Evolutionary conservation across 1,140 invertebrate genomes (phyloP).

Genomic region (Caenorhabditis briggsae): DNA sequence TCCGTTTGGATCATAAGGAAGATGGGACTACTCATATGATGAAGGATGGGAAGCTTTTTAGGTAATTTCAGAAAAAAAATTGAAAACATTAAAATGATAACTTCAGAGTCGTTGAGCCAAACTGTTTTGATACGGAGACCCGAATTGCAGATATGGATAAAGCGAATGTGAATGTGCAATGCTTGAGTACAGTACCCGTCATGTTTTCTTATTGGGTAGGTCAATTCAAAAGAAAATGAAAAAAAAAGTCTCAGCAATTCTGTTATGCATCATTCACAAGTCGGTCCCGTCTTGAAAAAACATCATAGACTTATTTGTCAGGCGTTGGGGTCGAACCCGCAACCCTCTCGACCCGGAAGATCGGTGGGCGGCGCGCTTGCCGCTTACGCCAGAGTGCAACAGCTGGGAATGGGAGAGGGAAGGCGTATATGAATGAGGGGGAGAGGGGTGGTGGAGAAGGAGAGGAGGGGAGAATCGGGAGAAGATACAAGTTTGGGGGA

Average conservation of each 20-base stretch:
- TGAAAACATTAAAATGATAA: not conserved
- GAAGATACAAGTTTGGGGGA: not conserved
- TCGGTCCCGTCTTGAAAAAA: slow-evolving; percentile 52
- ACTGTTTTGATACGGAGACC: slow-evolving; percentile 80
- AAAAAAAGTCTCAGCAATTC: slow-evolving; percentile 38
- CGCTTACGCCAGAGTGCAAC: slow-evolving; percentile 22
- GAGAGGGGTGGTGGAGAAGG: not conserved
- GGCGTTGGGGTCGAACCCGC: not conserved
- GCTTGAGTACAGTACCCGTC: slow-evolving; percentile 83
- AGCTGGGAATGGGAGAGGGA: not conserved
- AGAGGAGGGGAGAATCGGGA: not conserved
- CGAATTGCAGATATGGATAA: slow-evolving; percentile 80
- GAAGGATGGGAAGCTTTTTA: slow-evolving; percentile 81
- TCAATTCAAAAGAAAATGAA: slow-evolving; percentile 49
- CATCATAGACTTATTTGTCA: slow-evolving; percentile 13
- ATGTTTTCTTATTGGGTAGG: slow-evolving; percentile 83
- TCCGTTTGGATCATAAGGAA: slow-evolving; percentile 80
- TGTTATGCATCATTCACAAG: slow-evolving; percentile 49
- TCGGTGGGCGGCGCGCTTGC: not conserved
- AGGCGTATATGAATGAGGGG: not conserved
- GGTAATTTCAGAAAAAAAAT: not conserved
- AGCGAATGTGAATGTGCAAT: slow-evolving; percentile 81
- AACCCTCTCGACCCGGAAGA: not conserved
- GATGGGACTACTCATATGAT: slow-evolving; percentile 80
- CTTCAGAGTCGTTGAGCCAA: slow-evolving; percentile 80